Conservation (phyloP, 2,888 invertebrate species). For the Tiliacea aurago region DNA sequence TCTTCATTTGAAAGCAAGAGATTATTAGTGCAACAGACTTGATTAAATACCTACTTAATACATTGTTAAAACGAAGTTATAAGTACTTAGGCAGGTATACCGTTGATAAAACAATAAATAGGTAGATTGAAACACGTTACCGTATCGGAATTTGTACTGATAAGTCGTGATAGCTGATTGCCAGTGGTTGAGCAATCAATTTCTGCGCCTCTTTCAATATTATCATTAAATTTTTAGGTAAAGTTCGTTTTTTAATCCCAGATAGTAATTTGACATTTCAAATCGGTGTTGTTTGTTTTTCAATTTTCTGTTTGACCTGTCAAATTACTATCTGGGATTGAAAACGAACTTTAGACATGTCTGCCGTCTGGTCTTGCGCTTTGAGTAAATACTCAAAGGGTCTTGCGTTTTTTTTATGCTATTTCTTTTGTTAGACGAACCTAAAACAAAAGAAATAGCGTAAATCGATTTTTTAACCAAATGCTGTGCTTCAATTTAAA, state of each 20-base stretch:
- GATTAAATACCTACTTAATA: constrained; percentile 56
- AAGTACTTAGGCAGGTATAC: constrained; percentile 2
- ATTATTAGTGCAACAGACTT: constrained; percentile 51
- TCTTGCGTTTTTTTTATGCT: neutral
- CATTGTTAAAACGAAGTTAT: constrained; percentile 19
- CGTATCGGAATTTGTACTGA: constrained; percentile 55
- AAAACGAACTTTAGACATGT: neutral
- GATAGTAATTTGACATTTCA: no score
- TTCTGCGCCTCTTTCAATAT: constrained; percentile 36
- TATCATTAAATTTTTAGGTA: constrained; percentile 27
- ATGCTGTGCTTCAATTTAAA: neutral
- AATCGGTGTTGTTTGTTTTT: no score
- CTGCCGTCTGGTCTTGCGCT: neutral
- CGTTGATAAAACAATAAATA: constrained; percentile 56
- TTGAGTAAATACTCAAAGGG: no score
- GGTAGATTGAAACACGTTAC: constrained; percentile 55
- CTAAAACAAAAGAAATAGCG: no score
- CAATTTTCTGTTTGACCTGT: no score
- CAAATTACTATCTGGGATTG: no score
- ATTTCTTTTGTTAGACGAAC: constrained; percentile 25
- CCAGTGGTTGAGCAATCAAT: constrained; percentile 52
- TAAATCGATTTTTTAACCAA: no score
- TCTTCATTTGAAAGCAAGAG: constrained; percentile 22
- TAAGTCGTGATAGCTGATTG: constrained; percentile 55
- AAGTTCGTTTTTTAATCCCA: no score